Evolutionary conservation across 2,888 invertebrate species (phyloP).

Genomic region (Tachina lurida): DNA sequence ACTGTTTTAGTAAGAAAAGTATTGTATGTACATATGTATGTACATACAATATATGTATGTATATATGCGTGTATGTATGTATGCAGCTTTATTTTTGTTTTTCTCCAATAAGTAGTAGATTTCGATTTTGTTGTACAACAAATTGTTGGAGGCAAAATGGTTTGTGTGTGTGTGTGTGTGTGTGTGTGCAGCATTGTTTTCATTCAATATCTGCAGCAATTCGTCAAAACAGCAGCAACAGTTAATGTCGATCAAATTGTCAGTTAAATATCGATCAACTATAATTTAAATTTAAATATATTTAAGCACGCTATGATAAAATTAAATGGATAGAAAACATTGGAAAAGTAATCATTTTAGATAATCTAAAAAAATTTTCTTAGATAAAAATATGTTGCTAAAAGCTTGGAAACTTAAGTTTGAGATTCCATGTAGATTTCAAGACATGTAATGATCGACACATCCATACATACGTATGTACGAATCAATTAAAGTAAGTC

Average conservation of each 20-base stretch:
- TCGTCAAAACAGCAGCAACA: slow-evolving; percentile 78
- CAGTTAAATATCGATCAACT: slow-evolving; percentile 78
- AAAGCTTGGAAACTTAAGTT: neutral
- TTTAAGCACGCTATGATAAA: slow-evolving; percentile 57
- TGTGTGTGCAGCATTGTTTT: slow-evolving; percentile 7
- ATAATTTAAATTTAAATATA: slow-evolving; percentile 56
- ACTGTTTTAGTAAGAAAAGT: slow-evolving; percentile 5
- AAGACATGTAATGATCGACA: too few species aligned
- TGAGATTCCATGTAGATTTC: neutral
- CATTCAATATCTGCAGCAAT: slow-evolving; percentile 49
- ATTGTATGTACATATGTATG: too few species aligned
- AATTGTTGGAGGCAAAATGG: slow-evolving; percentile 62
- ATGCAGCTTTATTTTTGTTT: neutral
- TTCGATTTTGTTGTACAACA: slow-evolving; percentile 39
- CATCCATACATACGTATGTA: too few species aligned
- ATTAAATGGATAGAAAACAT: slow-evolving; percentile 37
- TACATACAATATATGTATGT: too few species aligned
- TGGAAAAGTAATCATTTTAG: slow-evolving; percentile 23
- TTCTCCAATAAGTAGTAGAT: slow-evolving; percentile 13
- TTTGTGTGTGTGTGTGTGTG: slow-evolving; percentile 28
- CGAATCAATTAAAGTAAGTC: too few species aligned
- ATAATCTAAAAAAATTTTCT: neutral
- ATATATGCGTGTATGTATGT: neutral
- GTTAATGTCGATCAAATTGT: slow-evolving; percentile 81
- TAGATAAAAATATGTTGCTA: neutral